Evolutionary conservation across 2,797 vertebrate genomes (phyloP).

Genomic region (Percopsis omiscomaycus): DNA sequence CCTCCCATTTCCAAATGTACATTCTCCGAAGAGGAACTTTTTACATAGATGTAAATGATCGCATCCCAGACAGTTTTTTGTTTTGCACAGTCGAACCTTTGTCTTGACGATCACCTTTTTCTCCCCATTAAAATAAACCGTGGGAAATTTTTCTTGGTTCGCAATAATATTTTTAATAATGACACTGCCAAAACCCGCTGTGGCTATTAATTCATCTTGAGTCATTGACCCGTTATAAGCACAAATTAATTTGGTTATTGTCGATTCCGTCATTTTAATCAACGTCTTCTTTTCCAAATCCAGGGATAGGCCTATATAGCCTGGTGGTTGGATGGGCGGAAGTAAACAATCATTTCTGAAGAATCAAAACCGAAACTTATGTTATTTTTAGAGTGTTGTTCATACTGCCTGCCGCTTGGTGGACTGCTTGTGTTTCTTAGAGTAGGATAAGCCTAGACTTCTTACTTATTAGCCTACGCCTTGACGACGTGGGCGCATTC

Average conservation of each 20-base stretch:
- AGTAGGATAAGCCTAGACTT: too few relatives aligned
- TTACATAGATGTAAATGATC: conserved; percentile 69
- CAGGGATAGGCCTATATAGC: too few relatives aligned
- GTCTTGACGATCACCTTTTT: conserved; percentile 62
- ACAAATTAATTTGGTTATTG: conserved; percentile 55
- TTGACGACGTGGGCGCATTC: too few relatives aligned
- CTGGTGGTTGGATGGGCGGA: too few relatives aligned
- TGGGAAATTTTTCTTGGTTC: conserved; percentile 17
- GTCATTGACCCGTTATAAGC: conserved; percentile 55
- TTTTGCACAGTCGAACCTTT: conserved; percentile 54
- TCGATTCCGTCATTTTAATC: conserved; percentile 16
- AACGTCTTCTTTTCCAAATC: too few relatives aligned
- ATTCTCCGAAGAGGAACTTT: conserved; percentile 59
- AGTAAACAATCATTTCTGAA: conserved; percentile 16
- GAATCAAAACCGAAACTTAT: conserved; percentile 73
- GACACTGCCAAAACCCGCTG: rapidly evolving
- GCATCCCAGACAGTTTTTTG: conserved; percentile 55
- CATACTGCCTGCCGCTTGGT: not conserved
- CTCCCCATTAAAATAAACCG: conserved; percentile 14
- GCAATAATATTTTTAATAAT: rapidly evolving
- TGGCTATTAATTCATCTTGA: conserved; percentile 22
- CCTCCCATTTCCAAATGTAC: conserved; percentile 49
- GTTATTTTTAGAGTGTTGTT: not conserved
- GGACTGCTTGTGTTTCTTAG: too few relatives aligned
- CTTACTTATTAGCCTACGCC: too few relatives aligned